Percentiles rank a stretch among this genome's conserved stretches.
Evolutionary conservation across 2,113 vertebrate species (phyloP).

Genomic region (Hippocampus barbouri): DNA sequence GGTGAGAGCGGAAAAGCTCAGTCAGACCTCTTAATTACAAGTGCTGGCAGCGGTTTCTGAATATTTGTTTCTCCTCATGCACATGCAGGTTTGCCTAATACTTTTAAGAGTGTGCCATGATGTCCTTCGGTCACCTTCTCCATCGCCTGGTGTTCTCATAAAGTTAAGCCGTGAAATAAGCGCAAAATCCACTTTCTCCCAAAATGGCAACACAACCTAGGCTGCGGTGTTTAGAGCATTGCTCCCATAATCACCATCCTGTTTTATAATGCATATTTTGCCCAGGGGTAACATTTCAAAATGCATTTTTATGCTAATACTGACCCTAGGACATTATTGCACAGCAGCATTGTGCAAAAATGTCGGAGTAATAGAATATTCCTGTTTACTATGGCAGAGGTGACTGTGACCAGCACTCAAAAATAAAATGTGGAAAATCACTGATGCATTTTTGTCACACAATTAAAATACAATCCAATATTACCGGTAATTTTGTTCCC

Average conservation of each 20-base stretch:
- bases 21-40: slow-evolving; percentile 26
- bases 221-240: slow-evolving; percentile 31
- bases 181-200: slow-evolving; percentile 35
- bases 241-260: slow-evolving; percentile 12
- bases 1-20: slow-evolving; percentile 13
- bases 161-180: slow-evolving; percentile 29
- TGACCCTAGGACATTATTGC: too few species aligned
- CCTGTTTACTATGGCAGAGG: neutral
- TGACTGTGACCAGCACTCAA: neutral
- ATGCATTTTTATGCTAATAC: neutral
- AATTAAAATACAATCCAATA: neutral
- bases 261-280: slow-evolving; percentile 16
- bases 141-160: slow-evolving; percentile 6
- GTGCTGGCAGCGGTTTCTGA: slow-evolving; percentile 10
- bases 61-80: neutral
- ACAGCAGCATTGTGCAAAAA: neutral
- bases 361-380: neutral
- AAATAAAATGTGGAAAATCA: neutral
- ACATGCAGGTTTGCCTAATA: slow-evolving; percentile 2
- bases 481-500: neutral
- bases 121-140: slow-evolving; percentile 21
- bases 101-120: slow-evolving; percentile 6
- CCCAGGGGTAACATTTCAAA: slow-evolving; percentile 16
- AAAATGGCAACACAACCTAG: slow-evolving; percentile 27
- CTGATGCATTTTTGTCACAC: neutral